phyloP scores from a whole-genome alignment of 2,797 vertebrate species.

The Crocodylus rhombifer region DNA sequence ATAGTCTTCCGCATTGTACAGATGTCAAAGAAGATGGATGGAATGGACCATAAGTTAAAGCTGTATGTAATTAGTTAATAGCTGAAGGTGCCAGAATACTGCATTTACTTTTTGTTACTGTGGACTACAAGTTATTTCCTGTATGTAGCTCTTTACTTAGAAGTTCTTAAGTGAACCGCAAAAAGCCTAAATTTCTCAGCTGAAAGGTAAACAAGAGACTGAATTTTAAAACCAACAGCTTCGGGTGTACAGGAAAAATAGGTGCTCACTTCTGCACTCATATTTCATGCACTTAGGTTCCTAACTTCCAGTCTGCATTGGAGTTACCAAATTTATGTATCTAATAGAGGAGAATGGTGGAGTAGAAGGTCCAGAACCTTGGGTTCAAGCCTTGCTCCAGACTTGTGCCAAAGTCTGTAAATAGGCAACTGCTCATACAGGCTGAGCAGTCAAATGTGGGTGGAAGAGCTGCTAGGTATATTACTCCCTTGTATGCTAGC shows the following conservation, averaged over 20 bases:
- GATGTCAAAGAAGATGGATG: not conserved
- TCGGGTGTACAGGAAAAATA: not conserved
- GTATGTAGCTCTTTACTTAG: not conserved
- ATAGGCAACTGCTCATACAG: too few species aligned
- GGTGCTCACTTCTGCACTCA: not conserved
- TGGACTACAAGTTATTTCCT: not conserved
- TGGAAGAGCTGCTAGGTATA: too few species aligned
- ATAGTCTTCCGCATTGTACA: not conserved
- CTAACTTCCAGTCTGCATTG: too few species aligned
- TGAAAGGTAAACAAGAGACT: not conserved
- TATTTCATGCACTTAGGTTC: not conserved
- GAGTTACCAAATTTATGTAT: too few species aligned
- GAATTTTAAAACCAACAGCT: not conserved
- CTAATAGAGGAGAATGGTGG: too few species aligned
- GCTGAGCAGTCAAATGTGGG: too few species aligned
- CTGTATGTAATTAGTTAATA: not conserved
- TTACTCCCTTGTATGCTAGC: too few species aligned
- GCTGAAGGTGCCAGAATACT: not conserved
- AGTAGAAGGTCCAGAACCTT: too few species aligned
- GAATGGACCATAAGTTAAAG: too few species aligned
- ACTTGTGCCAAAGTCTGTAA: too few species aligned
- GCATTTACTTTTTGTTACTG: not conserved
- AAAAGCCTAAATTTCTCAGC: not conserved
- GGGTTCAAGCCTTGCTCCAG: too few species aligned
- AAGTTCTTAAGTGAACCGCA: not conserved